phyloP scores from a whole-genome alignment of 2,888 invertebrate genomes.

The Tanytarsus gracilentus region DNA sequence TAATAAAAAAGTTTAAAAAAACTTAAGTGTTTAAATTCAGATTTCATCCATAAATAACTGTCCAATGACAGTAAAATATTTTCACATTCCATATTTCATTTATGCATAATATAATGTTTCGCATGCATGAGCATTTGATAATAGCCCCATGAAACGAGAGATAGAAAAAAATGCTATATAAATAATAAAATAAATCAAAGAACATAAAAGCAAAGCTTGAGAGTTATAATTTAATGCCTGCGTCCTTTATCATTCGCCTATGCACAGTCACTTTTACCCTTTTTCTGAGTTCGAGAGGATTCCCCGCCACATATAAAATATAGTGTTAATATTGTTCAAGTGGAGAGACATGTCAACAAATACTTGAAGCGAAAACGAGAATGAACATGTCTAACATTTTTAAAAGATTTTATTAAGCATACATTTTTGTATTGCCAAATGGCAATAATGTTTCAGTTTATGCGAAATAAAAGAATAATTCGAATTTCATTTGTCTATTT shows the following conservation, averaged over 20 bases:
- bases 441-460: too few species aligned
- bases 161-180: conserved; percentile 2
- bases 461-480: too few species aligned
- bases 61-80: too few species aligned
- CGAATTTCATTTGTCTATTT: too few species aligned
- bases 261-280: not conserved
- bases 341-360: conserved; percentile 19
- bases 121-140: conserved; percentile 20
- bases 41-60: too few species aligned
- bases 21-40: too few species aligned
- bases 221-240: not conserved
- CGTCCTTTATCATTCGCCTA: not conserved
- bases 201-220: conserved; percentile 5
- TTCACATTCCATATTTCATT: conserved; percentile 23
- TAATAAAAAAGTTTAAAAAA: too few species aligned
- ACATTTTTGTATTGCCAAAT: too few species aligned
- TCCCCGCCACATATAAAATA: conserved; percentile 6
- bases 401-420: conserved; percentile 16
- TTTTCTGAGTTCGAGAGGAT: not conserved
- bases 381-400: conserved; percentile 3
- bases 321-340: conserved; percentile 20
- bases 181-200: conserved; percentile 21
- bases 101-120: conserved; percentile 22
- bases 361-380: not conserved
- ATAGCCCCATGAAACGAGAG: not conserved